Evolutionary conservation across 1,140 invertebrate genomes (phyloP).

Genomic region (Calliphora vicina): DNA sequence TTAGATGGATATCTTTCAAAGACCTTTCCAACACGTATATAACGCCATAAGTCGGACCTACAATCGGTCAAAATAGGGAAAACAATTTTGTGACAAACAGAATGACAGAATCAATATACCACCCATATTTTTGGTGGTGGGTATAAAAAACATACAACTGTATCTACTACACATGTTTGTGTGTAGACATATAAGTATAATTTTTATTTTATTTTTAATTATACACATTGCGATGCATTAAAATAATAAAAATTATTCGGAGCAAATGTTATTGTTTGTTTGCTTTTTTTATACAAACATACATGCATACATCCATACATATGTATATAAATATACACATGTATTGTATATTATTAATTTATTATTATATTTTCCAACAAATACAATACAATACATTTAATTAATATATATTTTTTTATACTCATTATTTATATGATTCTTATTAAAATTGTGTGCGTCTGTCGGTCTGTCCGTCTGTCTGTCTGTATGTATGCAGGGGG

Average conservation of each 20-base stretch:
- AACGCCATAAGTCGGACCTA: too few relatives aligned
- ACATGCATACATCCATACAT: too few relatives aligned
- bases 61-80: too few relatives aligned
- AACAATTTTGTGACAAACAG: too few relatives aligned
- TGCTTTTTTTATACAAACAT: neutral
- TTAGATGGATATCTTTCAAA: too few relatives aligned
- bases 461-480: neutral
- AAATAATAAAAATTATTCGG: conserved; percentile 30
- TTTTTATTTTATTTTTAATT: conserved; percentile 34
- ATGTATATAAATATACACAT: too few relatives aligned
- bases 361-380: neutral
- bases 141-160: too few relatives aligned
- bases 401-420: neutral
- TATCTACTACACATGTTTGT: neutral
- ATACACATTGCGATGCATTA: conserved; percentile 32
- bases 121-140: too few relatives aligned
- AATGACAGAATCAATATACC: too few relatives aligned
- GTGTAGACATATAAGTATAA: neutral
- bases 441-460: conserved; percentile 5
- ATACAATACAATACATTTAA: conserved; percentile 37
- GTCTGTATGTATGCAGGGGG: neutral
- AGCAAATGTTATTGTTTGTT: conserved; percentile 29
- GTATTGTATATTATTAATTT: neutral
- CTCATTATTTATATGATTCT: conserved; percentile 15
- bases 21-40: too few relatives aligned